phyloP scores from a whole-genome alignment of 2,113 vertebrate species.

The Myanophis thanlyinensis region DNA sequence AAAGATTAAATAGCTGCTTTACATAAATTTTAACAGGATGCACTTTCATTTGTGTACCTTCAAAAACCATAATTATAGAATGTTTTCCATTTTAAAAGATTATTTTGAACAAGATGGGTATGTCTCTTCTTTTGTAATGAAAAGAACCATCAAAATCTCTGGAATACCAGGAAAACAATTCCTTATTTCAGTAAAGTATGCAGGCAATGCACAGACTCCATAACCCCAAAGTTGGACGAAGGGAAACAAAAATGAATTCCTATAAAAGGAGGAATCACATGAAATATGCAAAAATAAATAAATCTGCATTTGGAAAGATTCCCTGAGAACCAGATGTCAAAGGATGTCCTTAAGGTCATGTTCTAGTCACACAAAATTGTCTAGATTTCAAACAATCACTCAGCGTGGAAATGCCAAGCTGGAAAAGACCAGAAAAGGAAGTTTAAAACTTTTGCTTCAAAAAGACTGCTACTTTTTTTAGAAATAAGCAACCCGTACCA shows the following conservation, averaged over 20 bases:
- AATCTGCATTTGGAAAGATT: background rate
- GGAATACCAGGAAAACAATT: background rate
- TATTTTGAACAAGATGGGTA: too few species aligned
- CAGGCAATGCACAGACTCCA: too few species aligned
- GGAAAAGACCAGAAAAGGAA: background rate
- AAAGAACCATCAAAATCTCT: background rate
- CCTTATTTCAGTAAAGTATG: background rate
- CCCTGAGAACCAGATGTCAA: background rate
- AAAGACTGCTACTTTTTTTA: background rate
- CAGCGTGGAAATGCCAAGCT: background rate
- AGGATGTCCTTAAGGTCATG: background rate
- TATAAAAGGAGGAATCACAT: background rate
- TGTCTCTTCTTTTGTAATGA: background rate
- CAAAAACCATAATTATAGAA: background rate
- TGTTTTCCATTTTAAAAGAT: background rate
- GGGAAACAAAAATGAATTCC: background rate
- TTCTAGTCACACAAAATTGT: background rate
- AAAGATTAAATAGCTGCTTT: background rate
- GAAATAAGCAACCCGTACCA: background rate
- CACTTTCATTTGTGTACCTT: background rate
- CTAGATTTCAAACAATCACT: background rate
- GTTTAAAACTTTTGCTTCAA: background rate
- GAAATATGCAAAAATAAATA: background rate
- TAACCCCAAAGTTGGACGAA: background rate
- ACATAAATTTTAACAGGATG: background rate